phyloP scores from a whole-genome alignment of 2,888 invertebrate species.

The Noctua janthe region DNA sequence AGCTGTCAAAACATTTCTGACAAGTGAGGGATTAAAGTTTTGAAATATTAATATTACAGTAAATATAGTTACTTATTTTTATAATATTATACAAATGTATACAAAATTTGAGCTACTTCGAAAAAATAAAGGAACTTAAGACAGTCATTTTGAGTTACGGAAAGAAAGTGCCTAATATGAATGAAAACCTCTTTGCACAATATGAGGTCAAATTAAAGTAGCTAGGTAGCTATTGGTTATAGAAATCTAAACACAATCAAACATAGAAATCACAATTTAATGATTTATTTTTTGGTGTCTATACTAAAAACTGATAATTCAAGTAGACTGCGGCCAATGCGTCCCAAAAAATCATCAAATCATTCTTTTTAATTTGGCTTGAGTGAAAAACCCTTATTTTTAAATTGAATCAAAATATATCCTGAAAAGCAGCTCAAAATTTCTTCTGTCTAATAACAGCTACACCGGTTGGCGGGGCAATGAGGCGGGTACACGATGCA shows the following conservation, averaged over 20 bases:
- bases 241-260: not conserved
- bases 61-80: slow-evolving; percentile 28
- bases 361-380: not conserved
- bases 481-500: slow-evolving; percentile 94
- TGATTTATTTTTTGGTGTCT: not conserved
- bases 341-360: not conserved
- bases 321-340: not conserved
- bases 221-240: not conserved
- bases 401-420: not conserved
- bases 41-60: not conserved
- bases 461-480: slow-evolving; percentile 93
- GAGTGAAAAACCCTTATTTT: not conserved
- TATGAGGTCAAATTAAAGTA: not conserved
- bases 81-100: slow-evolving; percentile 52
- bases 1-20: slow-evolving; percentile 65
- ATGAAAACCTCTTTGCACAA: not conserved
- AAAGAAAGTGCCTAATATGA: not conserved
- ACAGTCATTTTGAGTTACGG: not conserved
- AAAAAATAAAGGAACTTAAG: slow-evolving; percentile 10
- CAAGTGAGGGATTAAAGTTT: slow-evolving; percentile 56
- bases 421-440: slow-evolving; percentile 2
- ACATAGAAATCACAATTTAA: not conserved
- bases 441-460: slow-evolving; percentile 89
- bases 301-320: not conserved
- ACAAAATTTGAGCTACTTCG: slow-evolving; percentile 41